phyloP scores from a whole-genome alignment of 2,888 invertebrate species.

The Cantharis rustica region DNA sequence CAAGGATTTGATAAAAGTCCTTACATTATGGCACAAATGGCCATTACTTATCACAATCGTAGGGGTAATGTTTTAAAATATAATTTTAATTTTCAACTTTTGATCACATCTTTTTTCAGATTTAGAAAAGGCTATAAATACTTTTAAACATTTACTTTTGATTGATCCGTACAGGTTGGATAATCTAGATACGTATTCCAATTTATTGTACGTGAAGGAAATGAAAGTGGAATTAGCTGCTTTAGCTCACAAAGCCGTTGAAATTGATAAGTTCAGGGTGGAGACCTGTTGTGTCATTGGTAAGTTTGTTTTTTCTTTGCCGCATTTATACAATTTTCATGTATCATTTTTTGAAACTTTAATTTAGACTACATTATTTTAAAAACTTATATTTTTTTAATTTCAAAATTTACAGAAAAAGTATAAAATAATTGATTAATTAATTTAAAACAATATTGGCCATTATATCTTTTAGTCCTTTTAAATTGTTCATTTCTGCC shows the following conservation, averaged over 20 bases:
- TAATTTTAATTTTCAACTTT: not conserved
- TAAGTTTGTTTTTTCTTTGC: too few species aligned
- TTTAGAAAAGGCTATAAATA: conserved; percentile 83
- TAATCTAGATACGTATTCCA: conserved; percentile 96
- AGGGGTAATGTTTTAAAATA: conserved; percentile 65
- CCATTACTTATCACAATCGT: conserved; percentile 89
- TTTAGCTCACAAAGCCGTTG: conserved; percentile 90
- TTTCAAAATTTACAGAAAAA: too few species aligned
- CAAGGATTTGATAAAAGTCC: conserved; percentile 86
- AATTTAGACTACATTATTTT: too few species aligned
- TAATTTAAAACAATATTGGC: too few species aligned
- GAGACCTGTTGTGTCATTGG: conserved; percentile 99
- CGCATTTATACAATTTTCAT: too few species aligned
- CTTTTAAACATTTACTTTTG: conserved; percentile 82
- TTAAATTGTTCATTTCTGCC: too few species aligned
- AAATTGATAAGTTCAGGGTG: conserved; percentile 94
- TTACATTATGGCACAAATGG: conserved; percentile 90
- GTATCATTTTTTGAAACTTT: too few species aligned
- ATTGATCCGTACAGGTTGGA: conserved; percentile 93
- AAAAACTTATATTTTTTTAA: too few species aligned
- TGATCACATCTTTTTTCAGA: conserved; percentile 62
- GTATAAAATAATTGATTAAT: too few species aligned
- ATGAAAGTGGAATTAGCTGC: conserved; percentile 89
- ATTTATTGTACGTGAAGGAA: conserved; percentile 93
- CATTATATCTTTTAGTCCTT: too few species aligned